Evolutionary conservation across 1,140 invertebrate genomes (phyloP).

Genomic region (Diuraphis noxia): DNA sequence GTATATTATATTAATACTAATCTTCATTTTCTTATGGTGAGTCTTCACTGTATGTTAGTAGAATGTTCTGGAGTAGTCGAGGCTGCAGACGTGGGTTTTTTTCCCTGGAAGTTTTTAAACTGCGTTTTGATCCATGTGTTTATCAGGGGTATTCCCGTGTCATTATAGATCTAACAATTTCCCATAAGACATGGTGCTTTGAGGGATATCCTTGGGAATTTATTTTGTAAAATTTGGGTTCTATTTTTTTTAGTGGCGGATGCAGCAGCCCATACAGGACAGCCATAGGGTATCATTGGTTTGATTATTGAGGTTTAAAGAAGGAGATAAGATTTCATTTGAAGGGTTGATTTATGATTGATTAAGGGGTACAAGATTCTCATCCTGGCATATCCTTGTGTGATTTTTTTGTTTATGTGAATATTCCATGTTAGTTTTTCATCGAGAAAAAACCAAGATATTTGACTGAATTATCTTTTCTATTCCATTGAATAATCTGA

Average conservation of each 20-base stretch:
- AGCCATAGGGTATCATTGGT: not conserved
- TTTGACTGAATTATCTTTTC: no score
- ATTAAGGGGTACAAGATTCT: not conserved
- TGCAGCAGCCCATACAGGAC: not conserved
- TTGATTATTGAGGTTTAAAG: not conserved
- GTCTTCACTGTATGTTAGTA: no score
- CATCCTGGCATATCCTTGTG: not conserved
- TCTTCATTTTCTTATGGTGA: no score
- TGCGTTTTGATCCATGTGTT: not conserved
- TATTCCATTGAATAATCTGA: no score
- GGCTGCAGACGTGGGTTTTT: no score
- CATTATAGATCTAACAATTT: not conserved
- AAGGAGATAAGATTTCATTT: not conserved
- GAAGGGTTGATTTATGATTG: not conserved
- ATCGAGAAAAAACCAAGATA: not conserved
- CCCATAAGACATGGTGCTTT: not conserved
- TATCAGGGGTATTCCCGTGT: not conserved
- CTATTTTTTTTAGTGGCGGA: not conserved
- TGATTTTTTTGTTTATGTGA: not conserved
- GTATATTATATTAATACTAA: no score
- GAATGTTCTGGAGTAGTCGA: no score
- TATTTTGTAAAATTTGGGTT: no score
- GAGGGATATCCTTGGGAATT: not conserved
- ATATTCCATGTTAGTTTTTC: no score
- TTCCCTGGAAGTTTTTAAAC: not conserved